phyloP scores from a whole-genome alignment of 1,140 invertebrate species.

The Parasteatoda tepidariorum region DNA sequence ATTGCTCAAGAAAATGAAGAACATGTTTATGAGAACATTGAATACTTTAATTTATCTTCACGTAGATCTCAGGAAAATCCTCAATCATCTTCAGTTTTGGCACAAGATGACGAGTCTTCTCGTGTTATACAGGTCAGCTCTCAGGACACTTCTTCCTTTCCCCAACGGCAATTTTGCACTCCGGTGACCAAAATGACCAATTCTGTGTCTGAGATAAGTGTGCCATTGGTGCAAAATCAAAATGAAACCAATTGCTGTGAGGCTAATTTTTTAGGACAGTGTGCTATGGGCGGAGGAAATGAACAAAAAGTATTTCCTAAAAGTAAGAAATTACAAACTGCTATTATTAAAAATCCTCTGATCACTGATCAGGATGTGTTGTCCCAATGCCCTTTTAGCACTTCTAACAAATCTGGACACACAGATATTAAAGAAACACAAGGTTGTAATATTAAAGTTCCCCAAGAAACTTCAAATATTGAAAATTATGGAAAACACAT shows the following conservation, averaged over 20 bases:
- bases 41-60: slow-evolving; percentile 13
- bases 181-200: neutral
- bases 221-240: neutral
- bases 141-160: neutral
- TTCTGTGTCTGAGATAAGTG: slow-evolving; percentile 1
- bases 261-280: slow-evolving; percentile 49
- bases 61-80: neutral
- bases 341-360: too few species aligned
- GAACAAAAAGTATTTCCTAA: slow-evolving; percentile 53
- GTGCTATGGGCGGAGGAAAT: slow-evolving; percentile 45
- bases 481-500: neutral
- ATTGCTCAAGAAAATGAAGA: neutral
- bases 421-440: neutral
- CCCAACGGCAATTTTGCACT: slow-evolving; percentile 23
- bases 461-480: neutral
- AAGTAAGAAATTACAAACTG: neutral
- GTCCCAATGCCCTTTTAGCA: neutral
- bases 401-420: neutral
- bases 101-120: neutral
- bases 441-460: neutral
- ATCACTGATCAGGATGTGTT: neutral
- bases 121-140: neutral
- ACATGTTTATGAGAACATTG: slow-evolving; percentile 53
- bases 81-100: neutral
- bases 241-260: slow-evolving; percentile 66